Evolutionary conservation across 2,113 vertebrate genomes (phyloP).

Genomic region (Phoenicopterus ruber): DNA sequence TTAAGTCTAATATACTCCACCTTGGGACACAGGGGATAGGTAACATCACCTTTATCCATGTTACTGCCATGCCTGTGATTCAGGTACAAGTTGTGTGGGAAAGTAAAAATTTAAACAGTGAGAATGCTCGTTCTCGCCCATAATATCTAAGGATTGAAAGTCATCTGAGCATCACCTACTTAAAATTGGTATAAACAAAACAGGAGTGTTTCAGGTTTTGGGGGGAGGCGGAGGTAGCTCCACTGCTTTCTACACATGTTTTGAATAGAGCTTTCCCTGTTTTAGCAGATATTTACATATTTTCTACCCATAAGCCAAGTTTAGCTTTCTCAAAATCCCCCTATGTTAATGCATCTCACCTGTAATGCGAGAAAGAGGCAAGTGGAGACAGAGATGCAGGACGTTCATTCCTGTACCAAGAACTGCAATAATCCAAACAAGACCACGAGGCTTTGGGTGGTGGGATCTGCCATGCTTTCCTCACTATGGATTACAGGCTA

Average conservation of each 20-base stretch:
- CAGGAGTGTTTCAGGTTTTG: accelerated
- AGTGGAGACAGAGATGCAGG: background rate
- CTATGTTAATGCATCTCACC: background rate
- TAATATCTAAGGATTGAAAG: background rate
- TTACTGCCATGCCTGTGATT: background rate
- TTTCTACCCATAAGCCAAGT: background rate
- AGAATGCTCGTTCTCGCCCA: background rate
- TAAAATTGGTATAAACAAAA: background rate
- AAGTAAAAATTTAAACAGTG: background rate
- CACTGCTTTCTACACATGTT: background rate
- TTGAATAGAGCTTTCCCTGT: background rate
- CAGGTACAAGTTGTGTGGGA: background rate
- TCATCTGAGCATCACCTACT: background rate
- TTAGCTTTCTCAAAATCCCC: background rate
- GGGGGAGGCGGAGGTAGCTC: background rate
- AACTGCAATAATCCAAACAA: background rate
- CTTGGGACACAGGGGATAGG: accelerated
- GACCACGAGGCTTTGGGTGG: accelerated
- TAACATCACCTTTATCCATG: background rate
- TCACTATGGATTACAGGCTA: background rate
- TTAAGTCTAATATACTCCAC: background rate
- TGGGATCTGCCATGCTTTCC: background rate
- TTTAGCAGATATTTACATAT: accelerated
- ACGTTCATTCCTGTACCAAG: background rate
- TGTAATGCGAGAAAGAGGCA: background rate